Conservation (phyloP, 2,888 invertebrate species). For the Lapara coniferarum region DNA sequence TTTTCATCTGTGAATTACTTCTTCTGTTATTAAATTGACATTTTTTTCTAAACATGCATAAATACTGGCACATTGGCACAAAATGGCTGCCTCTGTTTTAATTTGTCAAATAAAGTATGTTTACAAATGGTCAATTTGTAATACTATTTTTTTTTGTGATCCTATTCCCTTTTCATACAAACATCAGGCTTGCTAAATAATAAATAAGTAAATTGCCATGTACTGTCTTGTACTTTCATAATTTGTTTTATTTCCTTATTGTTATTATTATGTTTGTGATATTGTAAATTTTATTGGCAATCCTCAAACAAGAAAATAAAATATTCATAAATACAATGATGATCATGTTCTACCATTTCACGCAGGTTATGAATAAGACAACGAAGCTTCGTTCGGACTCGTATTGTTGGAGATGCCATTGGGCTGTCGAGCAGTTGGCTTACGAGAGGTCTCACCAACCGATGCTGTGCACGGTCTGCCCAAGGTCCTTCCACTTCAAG, state of each 20-base stretch:
- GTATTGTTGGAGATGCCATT: slow-evolving; percentile 97
- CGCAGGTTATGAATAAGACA: slow-evolving; percentile 48
- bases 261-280: too few relatives aligned
- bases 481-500: slow-evolving; percentile 91
- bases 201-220: too few relatives aligned
- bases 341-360: slow-evolving; percentile 26
- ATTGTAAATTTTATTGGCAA: too few relatives aligned
- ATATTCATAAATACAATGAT: too few relatives aligned
- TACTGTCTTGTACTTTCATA: too few relatives aligned
- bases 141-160: background rate
- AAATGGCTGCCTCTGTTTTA: background rate
- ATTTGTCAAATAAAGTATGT: background rate
- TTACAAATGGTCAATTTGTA: background rate
- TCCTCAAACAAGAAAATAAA: too few relatives aligned
- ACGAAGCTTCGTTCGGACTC: slow-evolving; percentile 84
- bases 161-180: too few relatives aligned
- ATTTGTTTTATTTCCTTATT: too few relatives aligned
- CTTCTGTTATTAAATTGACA: background rate
- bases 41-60: background rate
- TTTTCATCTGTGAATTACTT: background rate
- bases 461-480: slow-evolving; percentile 91
- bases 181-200: too few relatives aligned
- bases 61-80: background rate
- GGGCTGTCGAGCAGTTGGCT: slow-evolving; percentile 82
- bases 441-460: slow-evolving; percentile 64